Percentiles rank a stretch among this genome's conserved stretches.
Conservation (phyloP, 35 echinoderm and acorn worm genomes). For the Strongylocentrotus purpuratus region DNA sequence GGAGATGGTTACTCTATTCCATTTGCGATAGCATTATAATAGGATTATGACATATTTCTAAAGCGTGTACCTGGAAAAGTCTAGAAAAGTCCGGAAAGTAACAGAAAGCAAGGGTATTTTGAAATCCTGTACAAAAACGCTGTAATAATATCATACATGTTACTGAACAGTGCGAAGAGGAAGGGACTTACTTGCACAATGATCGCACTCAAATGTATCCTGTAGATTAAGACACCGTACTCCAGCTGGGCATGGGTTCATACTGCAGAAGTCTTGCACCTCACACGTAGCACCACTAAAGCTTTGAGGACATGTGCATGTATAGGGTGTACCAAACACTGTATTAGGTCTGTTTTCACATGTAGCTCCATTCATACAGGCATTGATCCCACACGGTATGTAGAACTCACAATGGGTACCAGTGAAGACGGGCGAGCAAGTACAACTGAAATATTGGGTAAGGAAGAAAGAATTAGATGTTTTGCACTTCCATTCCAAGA, state of each 20-base stretch:
- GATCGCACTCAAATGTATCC: slow-evolving; percentile 78
- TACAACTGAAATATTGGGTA: slow-evolving; percentile 43
- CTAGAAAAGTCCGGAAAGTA: too few relatives aligned
- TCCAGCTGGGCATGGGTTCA: slow-evolving; percentile 55
- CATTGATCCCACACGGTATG: slow-evolving; percentile 43
- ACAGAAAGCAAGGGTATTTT: too few relatives aligned
- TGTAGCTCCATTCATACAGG: slow-evolving; percentile 76
- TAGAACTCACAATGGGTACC: slow-evolving; percentile 64
- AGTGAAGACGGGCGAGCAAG: slow-evolving; percentile 62
- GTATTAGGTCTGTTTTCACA: slow-evolving; percentile 62
- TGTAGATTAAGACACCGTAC: slow-evolving; percentile 72
- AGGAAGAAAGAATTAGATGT: background rate
- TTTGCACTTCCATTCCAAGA: background rate
- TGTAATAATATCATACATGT: background rate
- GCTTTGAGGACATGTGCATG: slow-evolving; percentile 58
- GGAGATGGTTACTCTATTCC: too few relatives aligned
- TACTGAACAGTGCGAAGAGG: too few relatives aligned
- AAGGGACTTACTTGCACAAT: slow-evolving; percentile 70
- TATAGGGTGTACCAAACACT: slow-evolving; percentile 50
- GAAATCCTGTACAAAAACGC: background rate
- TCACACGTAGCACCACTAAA: slow-evolving; percentile 74
- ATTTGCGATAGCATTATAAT: too few relatives aligned
- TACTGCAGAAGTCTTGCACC: slow-evolving; percentile 65
- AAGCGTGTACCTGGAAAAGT: too few relatives aligned
- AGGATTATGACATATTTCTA: too few relatives aligned